A percentile compares a stretch with the other conserved stretches of the same genome.
These are phyloP conservation scores for Macaca nemestrina DNA, from an alignment of 2,113 vertebrate species.

Conservation along the genomic window DNA sequence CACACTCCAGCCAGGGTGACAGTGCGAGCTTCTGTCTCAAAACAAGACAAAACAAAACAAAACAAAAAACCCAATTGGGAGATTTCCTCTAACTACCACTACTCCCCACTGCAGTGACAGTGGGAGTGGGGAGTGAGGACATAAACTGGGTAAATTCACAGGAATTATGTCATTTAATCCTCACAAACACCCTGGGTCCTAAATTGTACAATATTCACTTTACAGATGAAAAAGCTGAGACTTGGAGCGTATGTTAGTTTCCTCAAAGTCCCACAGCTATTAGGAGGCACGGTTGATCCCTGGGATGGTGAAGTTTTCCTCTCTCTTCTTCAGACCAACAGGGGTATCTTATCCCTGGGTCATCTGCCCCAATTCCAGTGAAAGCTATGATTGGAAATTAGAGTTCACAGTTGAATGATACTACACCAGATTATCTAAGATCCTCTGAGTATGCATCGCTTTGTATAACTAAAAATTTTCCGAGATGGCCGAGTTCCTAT, in stretches of 20 bases:
- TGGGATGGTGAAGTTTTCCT: neutral
- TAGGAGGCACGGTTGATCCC: neutral
- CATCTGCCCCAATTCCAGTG: neutral
- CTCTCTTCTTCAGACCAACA: neutral
- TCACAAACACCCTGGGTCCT: neutral
- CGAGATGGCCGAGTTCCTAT: neutral
- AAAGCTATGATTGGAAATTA: neutral
- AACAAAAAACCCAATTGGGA: neutral
- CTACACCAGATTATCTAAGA: neutral
- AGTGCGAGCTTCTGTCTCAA: too few species aligned
- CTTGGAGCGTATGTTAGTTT: neutral
- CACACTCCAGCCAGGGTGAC: too few species aligned
- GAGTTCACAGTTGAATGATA: neutral
- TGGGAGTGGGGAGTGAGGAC: rapidly evolving
- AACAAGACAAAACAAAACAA: too few species aligned
- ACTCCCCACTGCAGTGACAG: neutral
- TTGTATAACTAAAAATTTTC: neutral
- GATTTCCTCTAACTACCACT: neutral
- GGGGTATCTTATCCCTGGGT: neutral
- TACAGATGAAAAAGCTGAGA: neutral
- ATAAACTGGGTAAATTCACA: neutral
- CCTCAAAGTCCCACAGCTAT: neutral
- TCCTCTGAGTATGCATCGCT: neutral
- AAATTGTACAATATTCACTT: neutral
- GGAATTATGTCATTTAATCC: neutral